phyloP scores from a whole-genome alignment of 2,113 vertebrate species.

The Vidua macroura region DNA sequence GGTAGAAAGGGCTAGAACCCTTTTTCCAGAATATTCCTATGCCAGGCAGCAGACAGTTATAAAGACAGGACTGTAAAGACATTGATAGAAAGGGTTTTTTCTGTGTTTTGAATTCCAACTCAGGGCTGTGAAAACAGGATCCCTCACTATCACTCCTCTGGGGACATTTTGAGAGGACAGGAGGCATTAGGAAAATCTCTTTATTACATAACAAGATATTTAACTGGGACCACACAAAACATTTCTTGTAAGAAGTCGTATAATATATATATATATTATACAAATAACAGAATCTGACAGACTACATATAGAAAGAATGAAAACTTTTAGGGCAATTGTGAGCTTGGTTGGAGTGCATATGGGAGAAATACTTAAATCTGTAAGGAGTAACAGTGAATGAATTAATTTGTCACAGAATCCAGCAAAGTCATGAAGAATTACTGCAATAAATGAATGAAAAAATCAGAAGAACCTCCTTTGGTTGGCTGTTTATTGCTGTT shows the following conservation, averaged over 20 bases:
- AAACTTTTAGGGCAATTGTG: not conserved
- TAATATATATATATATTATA: not conserved
- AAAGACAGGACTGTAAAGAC: not conserved
- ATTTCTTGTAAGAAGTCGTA: accelerated
- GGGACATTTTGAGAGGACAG: not conserved
- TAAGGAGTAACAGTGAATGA: not conserved
- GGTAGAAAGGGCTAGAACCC: not conserved
- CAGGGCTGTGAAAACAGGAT: not conserved
- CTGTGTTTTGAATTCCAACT: not conserved
- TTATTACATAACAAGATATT: not conserved
- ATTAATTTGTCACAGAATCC: not conserved
- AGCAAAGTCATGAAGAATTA: not conserved
- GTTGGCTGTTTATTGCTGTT: not conserved
- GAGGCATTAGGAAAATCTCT: not conserved
- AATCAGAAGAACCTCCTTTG: not conserved
- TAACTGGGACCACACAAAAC: not conserved
- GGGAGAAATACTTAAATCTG: not conserved
- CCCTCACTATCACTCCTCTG: not conserved
- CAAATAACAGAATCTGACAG: accelerated
- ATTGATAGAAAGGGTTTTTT: not conserved
- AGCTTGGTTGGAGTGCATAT: not conserved
- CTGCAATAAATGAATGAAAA: not conserved
- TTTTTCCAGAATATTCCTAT: not conserved
- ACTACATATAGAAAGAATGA: not conserved
- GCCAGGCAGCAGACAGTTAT: not conserved